Percentiles rank a stretch among this genome's conserved stretches.
Conservation (phyloP, 2,113 vertebrate species). For the Leptobrachium leishanense region DNA sequence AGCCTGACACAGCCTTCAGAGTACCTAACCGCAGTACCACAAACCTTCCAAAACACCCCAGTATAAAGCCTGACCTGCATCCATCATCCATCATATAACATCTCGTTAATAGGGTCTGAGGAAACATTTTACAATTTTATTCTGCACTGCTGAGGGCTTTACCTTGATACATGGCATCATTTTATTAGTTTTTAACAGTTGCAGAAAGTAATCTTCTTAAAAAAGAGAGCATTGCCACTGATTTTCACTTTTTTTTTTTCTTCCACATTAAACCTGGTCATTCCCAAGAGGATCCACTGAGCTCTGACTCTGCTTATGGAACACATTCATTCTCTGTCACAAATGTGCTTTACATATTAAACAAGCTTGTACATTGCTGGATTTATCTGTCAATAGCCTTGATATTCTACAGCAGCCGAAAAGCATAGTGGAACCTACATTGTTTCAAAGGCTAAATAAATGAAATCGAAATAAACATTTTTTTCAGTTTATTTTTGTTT, state of each 20-base stretch:
- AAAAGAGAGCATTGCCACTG: slow-evolving; percentile 37
- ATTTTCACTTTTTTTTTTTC: slow-evolving; percentile 45
- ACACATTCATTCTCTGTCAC: slow-evolving; percentile 30
- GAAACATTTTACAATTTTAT: slow-evolving; percentile 47
- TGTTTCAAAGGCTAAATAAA: too few relatives aligned
- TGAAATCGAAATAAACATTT: too few relatives aligned
- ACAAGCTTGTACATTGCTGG: neutral
- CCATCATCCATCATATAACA: slow-evolving; percentile 47
- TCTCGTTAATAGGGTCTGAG: slow-evolving; percentile 44
- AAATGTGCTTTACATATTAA: slow-evolving; percentile 19
- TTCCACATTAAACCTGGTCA: slow-evolving; percentile 24
- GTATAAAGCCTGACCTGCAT: slow-evolving; percentile 43
- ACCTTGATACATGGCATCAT: slow-evolving; percentile 43
- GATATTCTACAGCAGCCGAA: too few relatives aligned
- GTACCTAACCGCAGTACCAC: slow-evolving; percentile 44
- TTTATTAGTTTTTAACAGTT: slow-evolving; percentile 45
- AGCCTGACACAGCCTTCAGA: slow-evolving; percentile 44
- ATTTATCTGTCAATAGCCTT: neutral
- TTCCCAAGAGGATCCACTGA: slow-evolving; percentile 18
- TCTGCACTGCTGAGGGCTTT: slow-evolving; percentile 42
- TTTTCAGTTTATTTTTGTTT: too few relatives aligned
- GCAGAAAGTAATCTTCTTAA: slow-evolving; percentile 48
- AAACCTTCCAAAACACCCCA: slow-evolving; percentile 42
- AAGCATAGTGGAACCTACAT: too few relatives aligned
- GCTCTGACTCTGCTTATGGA: slow-evolving; percentile 40